phyloP scores from a whole-genome alignment of 2,797 vertebrate genomes.

The Salarias fasciatus region DNA sequence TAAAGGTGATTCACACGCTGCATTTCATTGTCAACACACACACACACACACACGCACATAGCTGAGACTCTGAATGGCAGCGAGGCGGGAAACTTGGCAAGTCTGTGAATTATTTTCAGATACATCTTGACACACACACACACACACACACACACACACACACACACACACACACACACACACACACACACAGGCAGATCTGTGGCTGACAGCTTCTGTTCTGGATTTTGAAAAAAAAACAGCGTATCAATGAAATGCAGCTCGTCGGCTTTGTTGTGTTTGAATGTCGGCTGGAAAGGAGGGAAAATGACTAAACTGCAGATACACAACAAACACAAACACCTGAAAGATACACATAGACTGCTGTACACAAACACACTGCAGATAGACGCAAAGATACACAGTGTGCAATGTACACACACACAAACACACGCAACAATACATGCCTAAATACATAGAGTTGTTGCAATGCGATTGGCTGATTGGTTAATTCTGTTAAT shows the following conservation, averaged over 20 bases:
- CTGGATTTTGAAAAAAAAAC: slow-evolving; percentile 15
- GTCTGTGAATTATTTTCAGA: slow-evolving; percentile 66
- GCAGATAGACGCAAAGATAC: too few species aligned
- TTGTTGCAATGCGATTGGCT: too few species aligned
- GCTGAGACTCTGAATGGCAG: slow-evolving; percentile 34
- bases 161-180: background rate
- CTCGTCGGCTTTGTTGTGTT: slow-evolving; percentile 52
- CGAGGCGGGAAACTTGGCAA: slow-evolving; percentile 46
- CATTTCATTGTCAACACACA: slow-evolving; percentile 34
- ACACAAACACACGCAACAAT: too few species aligned
- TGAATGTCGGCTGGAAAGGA: slow-evolving; percentile 51
- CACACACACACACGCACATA: background rate
- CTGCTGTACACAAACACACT: too few species aligned
- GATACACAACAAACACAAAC: too few species aligned
- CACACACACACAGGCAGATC: too few species aligned
- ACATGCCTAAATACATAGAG: background rate
- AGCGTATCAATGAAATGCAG: slow-evolving; percentile 52
- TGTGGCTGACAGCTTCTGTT: slow-evolving; percentile 10
- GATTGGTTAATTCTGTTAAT: too few species aligned
- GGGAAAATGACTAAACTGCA: slow-evolving; percentile 39
- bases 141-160: background rate
- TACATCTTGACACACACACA: slow-evolving; percentile 32
- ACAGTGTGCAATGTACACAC: too few species aligned
- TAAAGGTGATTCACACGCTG: slow-evolving; percentile 34
- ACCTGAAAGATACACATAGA: too few species aligned